Conservation (phyloP, 2,888 invertebrate species). For the Caenorhabditis becei region DNA sequence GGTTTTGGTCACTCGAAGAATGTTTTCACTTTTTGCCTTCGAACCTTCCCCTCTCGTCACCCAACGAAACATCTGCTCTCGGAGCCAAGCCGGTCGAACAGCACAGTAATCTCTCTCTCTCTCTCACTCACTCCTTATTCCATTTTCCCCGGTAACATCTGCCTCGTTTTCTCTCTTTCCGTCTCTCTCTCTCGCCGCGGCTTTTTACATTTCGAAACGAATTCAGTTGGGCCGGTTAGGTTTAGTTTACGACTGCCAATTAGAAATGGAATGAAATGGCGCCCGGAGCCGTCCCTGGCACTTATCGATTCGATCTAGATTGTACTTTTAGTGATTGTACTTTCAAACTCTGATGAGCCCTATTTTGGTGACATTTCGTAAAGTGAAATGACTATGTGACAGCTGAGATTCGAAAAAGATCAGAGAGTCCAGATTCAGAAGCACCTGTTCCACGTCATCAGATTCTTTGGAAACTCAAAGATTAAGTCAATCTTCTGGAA, state of each 20-base stretch:
- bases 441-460: slow-evolving; percentile 1
- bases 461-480: background rate
- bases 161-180: slow-evolving; percentile 23
- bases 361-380: no score
- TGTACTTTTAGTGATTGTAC: no score
- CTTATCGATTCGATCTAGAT: no score
- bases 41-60: no score
- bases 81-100: no score
- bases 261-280: slow-evolving; percentile 31
- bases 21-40: slow-evolving; percentile 13
- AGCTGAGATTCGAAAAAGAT: no score
- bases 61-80: slow-evolving; percentile 39
- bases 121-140: background rate
- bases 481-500: slow-evolving; percentile 1
- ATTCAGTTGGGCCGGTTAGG: slow-evolving; percentile 49
- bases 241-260: slow-evolving; percentile 49
- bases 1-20: background rate
- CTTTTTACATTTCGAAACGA: slow-evolving; percentile 18
- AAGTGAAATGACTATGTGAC: no score
- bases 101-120: no score
- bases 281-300: background rate
- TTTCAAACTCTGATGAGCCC: no score
- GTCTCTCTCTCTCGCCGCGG: background rate
- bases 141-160: slow-evolving; percentile 26
- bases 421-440: no score